phyloP scores from a whole-genome alignment of 2,797 vertebrate species.

The Coregonus sp. region DNA sequence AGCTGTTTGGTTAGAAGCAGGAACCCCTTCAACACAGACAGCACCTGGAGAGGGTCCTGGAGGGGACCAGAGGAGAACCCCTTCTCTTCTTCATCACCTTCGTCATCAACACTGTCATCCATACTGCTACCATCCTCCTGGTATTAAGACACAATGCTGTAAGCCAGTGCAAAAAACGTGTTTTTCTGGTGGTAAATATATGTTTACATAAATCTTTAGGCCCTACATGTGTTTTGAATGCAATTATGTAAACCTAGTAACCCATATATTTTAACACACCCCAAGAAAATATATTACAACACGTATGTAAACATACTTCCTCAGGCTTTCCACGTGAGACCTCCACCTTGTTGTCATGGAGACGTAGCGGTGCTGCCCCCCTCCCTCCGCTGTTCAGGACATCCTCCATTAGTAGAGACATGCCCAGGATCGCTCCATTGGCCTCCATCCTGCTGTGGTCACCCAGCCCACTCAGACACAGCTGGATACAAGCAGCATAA shows the following conservation, averaged over 20 bases:
- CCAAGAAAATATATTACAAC: not conserved
- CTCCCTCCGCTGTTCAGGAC: constrained; percentile 60
- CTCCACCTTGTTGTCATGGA: constrained; percentile 44
- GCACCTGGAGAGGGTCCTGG: constrained; percentile 37
- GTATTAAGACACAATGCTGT: constrained; percentile 4
- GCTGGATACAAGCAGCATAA: constrained; percentile 52
- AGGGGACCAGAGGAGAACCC: not conserved
- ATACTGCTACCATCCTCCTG: constrained; percentile 19
- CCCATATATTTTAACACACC: not conserved
- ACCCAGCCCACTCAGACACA: constrained; percentile 75
- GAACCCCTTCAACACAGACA: constrained; percentile 69
- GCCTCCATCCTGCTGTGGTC: constrained; percentile 63
- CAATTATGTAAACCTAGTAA: not conserved
- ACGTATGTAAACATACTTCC: constrained; percentile 6
- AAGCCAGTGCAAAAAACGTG: not conserved
- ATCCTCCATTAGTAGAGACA: constrained; percentile 74
- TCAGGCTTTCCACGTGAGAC: constrained; percentile 27
- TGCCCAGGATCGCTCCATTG: constrained; percentile 66
- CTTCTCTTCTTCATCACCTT: constrained; percentile 3
- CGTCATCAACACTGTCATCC: constrained; percentile 15
- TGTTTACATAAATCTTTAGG: not conserved
- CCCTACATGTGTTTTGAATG: not conserved
- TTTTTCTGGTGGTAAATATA: not conserved
- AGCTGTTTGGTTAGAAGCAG: constrained; percentile 79
- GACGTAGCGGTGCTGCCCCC: constrained; percentile 42